These are phyloP conservation scores for Mormyrus iriodes DNA, from an alignment of 2,113 vertebrate genomes.

Conservation along the genomic window DNA sequence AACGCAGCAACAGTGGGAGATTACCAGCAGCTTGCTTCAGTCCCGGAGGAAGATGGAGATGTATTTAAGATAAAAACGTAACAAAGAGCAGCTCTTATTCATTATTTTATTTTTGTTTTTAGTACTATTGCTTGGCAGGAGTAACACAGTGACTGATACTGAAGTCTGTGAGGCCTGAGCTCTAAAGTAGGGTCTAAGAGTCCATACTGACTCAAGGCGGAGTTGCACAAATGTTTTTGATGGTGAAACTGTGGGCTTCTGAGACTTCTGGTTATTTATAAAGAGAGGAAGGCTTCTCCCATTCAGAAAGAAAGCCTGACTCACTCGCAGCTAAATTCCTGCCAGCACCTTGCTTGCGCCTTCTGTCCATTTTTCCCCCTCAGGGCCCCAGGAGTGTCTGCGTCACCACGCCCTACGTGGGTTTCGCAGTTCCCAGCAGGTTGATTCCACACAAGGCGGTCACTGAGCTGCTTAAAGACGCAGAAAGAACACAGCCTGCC, in stretches of 20 bases:
- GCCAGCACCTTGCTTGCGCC: background rate
- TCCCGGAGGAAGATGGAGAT: slow-evolving; percentile 19
- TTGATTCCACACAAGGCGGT: background rate
- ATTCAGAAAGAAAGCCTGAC: slow-evolving; percentile 10
- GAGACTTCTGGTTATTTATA: background rate
- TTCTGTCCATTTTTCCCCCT: background rate
- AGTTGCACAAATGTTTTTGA: slow-evolving; percentile 4
- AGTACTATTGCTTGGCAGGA: slow-evolving; percentile 10
- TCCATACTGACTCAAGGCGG: background rate
- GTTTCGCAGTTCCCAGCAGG: background rate
- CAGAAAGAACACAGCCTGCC: background rate
- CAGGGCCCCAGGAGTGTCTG: background rate
- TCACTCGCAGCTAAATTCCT: background rate
- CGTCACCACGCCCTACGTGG: background rate
- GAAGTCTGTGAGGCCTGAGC: background rate
- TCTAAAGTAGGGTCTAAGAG: background rate
- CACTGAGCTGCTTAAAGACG: background rate
- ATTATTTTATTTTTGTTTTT: background rate
- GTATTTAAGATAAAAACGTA: slow-evolving; percentile 11
- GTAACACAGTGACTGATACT: background rate
- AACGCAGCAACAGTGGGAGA: slow-evolving; percentile 23
- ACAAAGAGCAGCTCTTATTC: slow-evolving; percentile 14
- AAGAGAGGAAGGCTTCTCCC: background rate
- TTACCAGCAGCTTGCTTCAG: slow-evolving; percentile 24
- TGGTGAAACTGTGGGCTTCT: background rate